A percentile compares a stretch with the other conserved stretches of the same genome.
These are phyloP conservation scores for Trichomalopsis sarcophagae DNA, from an alignment of 1,140 invertebrate species.

Conservation along the genomic window DNA sequence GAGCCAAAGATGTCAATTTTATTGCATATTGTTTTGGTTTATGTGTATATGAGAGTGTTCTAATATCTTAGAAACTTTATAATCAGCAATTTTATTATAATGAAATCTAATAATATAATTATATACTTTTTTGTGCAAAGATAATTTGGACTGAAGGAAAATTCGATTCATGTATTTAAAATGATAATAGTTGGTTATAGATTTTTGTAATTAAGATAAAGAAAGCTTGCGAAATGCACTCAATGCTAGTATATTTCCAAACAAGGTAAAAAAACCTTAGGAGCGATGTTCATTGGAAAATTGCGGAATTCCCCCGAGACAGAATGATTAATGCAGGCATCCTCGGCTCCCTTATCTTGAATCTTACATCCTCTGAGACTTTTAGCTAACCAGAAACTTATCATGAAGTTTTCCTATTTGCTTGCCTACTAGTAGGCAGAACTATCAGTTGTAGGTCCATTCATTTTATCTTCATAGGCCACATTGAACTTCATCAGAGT, in stretches of 20 bases:
- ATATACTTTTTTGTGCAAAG: no score
- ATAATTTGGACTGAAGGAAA: no score
- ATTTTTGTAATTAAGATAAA: background rate
- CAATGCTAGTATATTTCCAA: background rate
- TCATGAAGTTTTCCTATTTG: conserved; percentile 48
- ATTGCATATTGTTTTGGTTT: no score
- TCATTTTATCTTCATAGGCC: conserved; percentile 1
- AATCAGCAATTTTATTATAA: background rate
- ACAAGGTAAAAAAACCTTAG: background rate
- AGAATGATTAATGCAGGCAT: conserved; percentile 62
- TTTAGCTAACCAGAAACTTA: conserved; percentile 36
- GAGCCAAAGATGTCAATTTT: no score
- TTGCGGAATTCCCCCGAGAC: conserved; percentile 56
- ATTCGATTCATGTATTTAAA: no score
- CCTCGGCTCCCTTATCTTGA: conserved; percentile 31
- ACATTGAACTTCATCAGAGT: conserved; percentile 12
- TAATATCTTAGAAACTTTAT: background rate
- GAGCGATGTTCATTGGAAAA: conserved; percentile 50
- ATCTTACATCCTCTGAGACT: conserved; percentile 32
- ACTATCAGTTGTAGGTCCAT: conserved; percentile 7
- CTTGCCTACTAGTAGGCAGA: conserved; percentile 27
- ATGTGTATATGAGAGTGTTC: background rate
- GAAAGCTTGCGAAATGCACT: background rate
- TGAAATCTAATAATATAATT: no score
- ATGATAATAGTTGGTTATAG: no score